phyloP scores from a whole-genome alignment of 2,113 vertebrate genomes.

The Myrmecophaga tridactyla region DNA sequence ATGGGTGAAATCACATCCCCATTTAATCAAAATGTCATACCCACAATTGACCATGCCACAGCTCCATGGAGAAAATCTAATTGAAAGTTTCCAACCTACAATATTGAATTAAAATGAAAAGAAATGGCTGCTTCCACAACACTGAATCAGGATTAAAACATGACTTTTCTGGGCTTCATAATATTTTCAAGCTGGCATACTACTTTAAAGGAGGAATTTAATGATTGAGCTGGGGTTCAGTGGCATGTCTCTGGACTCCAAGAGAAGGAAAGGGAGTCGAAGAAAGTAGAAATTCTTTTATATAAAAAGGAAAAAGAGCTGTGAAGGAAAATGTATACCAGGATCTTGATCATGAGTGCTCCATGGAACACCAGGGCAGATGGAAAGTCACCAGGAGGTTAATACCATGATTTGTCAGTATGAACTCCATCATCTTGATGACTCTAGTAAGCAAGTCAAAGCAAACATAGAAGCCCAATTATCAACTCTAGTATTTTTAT shows the following conservation, averaged over 20 bases:
- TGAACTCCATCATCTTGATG: background rate
- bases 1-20: too few relatives aligned
- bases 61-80: too few relatives aligned
- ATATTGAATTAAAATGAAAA: too few relatives aligned
- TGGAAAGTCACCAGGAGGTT: too few relatives aligned
- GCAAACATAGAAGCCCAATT: background rate
- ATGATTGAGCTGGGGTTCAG: background rate
- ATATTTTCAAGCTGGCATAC: too few relatives aligned
- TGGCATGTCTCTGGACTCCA: background rate
- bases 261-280: background rate
- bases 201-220: background rate
- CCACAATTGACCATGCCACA: too few relatives aligned
- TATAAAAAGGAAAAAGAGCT: background rate
- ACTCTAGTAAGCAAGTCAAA: background rate
- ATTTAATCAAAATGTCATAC: too few relatives aligned
- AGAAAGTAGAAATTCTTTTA: background rate
- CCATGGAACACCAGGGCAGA: background rate
- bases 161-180: too few relatives aligned
- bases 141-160: too few relatives aligned
- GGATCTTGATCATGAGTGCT: background rate
- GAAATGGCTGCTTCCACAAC: too few relatives aligned
- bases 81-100: too few relatives aligned
- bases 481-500: background rate
- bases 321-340: background rate
- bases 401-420: background rate